Evolutionary conservation across 2,797 vertebrate species (phyloP).

Genomic region (Acridotheres tristis): DNA sequence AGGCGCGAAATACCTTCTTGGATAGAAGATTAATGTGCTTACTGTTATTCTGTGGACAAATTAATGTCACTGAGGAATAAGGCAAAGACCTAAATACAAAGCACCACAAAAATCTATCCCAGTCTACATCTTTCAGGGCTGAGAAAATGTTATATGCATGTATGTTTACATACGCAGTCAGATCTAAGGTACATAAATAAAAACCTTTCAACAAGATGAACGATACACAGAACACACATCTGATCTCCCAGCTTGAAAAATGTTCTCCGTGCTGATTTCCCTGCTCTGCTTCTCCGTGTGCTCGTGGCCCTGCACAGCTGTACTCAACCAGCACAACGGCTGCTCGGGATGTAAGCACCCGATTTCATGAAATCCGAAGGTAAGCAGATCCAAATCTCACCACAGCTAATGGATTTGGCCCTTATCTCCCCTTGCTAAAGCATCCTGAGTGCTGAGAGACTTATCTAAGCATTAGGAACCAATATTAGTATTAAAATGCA

Average conservation of each 20-base stretch:
- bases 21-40: slow-evolving; percentile 19
- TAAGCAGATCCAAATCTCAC: slow-evolving; percentile 58
- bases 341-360: not conserved
- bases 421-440: slow-evolving; percentile 48
- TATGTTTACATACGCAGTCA: not conserved
- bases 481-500: slow-evolving; percentile 47
- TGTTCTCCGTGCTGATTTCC: not conserved
- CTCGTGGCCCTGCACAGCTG: not conserved
- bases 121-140: not conserved
- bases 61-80: not conserved
- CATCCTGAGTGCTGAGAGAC: slow-evolving; percentile 22
- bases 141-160: not conserved
- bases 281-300: not conserved
- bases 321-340: not conserved
- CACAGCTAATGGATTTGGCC: slow-evolving; percentile 51
- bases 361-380: slow-evolving; percentile 40
- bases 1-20: not conserved
- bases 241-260: not conserved
- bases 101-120: not conserved
- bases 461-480: slow-evolving; percentile 46
- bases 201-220: slow-evolving; percentile 38
- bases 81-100: slow-evolving; percentile 14
- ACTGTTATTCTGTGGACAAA: not conserved
- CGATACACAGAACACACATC: not conserved
- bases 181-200: not conserved